Conservation (phyloP, 2,888 invertebrate species). For the Drosophila demipolita region DNA sequence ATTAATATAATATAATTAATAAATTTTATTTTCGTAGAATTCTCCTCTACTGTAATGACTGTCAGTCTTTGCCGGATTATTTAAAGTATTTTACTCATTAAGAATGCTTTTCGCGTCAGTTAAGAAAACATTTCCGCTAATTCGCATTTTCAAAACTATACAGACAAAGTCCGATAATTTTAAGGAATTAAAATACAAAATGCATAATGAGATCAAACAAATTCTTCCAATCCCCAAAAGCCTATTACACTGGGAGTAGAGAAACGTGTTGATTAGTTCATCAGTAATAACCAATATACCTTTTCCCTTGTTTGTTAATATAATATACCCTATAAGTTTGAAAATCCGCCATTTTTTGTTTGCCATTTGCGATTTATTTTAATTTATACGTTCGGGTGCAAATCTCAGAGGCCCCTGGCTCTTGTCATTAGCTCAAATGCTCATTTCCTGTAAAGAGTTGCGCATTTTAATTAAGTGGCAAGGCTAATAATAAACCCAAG, state of each 20-base stretch:
- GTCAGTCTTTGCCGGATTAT: background rate
- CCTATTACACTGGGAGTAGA: background rate
- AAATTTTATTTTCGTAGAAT: background rate
- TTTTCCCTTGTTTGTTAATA: background rate
- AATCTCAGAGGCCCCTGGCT: slow-evolving; percentile 43
- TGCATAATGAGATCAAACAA: background rate
- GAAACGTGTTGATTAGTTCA: background rate
- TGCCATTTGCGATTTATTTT: slow-evolving; percentile 51
- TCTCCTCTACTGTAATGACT: background rate
- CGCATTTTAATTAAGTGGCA: slow-evolving; percentile 75
- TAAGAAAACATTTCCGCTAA: background rate
- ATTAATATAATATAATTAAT: background rate
- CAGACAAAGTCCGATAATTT: background rate
- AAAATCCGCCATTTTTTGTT: slow-evolving; percentile 1
- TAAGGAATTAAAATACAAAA: background rate
- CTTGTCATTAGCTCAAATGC: slow-evolving; percentile 76
- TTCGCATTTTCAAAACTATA: background rate
- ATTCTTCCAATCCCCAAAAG: background rate
- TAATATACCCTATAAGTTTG: background rate
- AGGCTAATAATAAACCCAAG: slow-evolving; percentile 21
- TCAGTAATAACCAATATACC: background rate
- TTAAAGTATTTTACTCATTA: background rate
- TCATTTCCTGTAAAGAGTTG: slow-evolving; percentile 78
- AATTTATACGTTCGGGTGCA: slow-evolving; percentile 51
- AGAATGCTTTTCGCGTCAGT: background rate